phyloP scores from a whole-genome alignment of 2,113 vertebrate species.

The Morone chrysops region DNA sequence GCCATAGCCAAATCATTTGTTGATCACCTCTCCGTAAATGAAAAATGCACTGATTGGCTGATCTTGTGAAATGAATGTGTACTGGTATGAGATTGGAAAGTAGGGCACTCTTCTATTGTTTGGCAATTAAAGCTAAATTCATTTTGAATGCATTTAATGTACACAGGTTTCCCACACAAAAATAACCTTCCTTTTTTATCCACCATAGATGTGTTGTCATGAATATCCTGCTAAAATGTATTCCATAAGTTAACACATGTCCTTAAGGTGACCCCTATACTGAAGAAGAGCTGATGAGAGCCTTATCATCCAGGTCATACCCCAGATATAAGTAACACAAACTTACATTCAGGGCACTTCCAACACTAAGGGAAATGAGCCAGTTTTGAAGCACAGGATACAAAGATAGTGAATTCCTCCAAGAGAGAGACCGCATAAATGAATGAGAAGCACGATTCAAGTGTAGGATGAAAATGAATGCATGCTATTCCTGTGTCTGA shows the following conservation, averaged over 20 bases:
- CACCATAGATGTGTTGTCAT: background rate
- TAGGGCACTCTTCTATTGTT: background rate
- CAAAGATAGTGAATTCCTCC: constrained; percentile 64
- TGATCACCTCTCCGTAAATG: background rate
- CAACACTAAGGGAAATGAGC: constrained; percentile 36
- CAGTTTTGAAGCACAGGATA: constrained; percentile 57
- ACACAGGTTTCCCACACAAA: background rate
- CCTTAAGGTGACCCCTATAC: constrained; percentile 14
- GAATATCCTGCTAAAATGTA: constrained; percentile 15
- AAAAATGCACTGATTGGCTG: background rate
- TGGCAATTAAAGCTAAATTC: background rate
- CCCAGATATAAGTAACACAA: constrained; percentile 36
- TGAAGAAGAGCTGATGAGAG: constrained; percentile 24
- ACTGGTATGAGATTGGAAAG: background rate
- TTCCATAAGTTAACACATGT: constrained; percentile 17
- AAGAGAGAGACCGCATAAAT: constrained; percentile 71
- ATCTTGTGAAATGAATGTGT: background rate
- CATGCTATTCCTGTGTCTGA: constrained; percentile 79
- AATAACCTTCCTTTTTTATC: background rate
- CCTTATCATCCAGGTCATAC: constrained; percentile 50
- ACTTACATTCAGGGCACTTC: constrained; percentile 34
- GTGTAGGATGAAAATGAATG: constrained; percentile 75
- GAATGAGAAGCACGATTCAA: constrained; percentile 77
- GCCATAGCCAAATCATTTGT: background rate
- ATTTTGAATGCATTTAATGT: background rate